Percentiles rank a stretch among this genome's conserved stretches.
Evolutionary conservation across 2,888 invertebrate species (phyloP).

Genomic region (Pediacus dermestoides): DNA sequence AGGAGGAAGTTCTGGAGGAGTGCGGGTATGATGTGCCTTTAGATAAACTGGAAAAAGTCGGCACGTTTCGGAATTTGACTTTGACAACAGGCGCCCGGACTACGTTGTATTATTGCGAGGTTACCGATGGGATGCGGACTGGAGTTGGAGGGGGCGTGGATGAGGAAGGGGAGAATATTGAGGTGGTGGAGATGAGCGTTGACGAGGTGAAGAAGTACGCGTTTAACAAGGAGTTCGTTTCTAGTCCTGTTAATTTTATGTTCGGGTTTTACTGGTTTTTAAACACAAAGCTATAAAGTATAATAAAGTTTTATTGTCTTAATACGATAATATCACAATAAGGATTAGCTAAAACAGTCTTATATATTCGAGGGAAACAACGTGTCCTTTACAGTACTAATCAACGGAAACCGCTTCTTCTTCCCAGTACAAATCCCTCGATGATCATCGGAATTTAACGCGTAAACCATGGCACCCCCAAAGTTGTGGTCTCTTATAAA

Average conservation of each 20-base stretch:
- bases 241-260: slow-evolving; percentile 70
- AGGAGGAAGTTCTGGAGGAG: slow-evolving; percentile 85
- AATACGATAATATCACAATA: too few species aligned
- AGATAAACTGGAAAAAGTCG: slow-evolving; percentile 60
- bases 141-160: slow-evolving; percentile 82
- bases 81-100: slow-evolving; percentile 73
- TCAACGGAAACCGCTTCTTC: slow-evolving; percentile 26
- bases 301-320: too few species aligned
- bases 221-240: slow-evolving; percentile 54
- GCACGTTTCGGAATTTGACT: slow-evolving; percentile 69
- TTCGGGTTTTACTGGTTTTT: slow-evolving; percentile 77
- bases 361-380: too few species aligned
- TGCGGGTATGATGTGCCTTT: slow-evolving; percentile 81
- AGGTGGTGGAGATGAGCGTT: slow-evolving; percentile 77
- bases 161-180: slow-evolving; percentile 79
- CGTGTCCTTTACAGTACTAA: slow-evolving; percentile 24
- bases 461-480: slow-evolving; percentile 81
- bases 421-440: slow-evolving; percentile 54
- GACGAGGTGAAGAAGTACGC: slow-evolving; percentile 61
- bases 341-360: too few species aligned
- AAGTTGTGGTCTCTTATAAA: slow-evolving; percentile 62
- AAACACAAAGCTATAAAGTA: too few species aligned
- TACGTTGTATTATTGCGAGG: slow-evolving; percentile 82
- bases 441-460: slow-evolving; percentile 78
- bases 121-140: slow-evolving; percentile 73